phyloP scores from a whole-genome alignment of 2,113 vertebrate genomes.

The Potamarius usumacintae region DNA sequence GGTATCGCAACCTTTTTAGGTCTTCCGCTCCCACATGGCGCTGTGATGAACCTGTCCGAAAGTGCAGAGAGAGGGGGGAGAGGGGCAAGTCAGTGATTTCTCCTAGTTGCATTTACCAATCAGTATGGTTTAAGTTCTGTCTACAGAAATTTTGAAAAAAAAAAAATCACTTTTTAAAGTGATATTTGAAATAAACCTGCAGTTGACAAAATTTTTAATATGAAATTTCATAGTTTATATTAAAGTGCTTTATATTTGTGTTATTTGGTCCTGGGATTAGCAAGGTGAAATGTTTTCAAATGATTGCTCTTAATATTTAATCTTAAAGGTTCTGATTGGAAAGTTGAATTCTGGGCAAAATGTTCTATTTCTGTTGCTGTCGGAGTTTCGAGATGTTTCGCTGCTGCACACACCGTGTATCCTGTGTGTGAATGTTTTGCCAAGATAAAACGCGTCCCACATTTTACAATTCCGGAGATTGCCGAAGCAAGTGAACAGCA shows the following conservation, averaged over 20 bases:
- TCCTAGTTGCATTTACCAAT: neutral
- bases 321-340: no score
- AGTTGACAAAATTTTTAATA: neutral
- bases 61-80: neutral
- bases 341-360: no score
- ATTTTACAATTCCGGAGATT: no score
- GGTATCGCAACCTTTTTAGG: constrained; percentile 78
- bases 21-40: constrained; percentile 70
- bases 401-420: no score
- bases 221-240: neutral
- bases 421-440: no score
- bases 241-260: neutral
- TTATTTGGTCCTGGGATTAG: neutral
- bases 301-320: neutral
- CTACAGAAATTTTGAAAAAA: neutral
- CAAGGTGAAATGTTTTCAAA: neutral
- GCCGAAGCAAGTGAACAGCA: no score
- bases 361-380: no score
- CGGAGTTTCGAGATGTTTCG: no score
- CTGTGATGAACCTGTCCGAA: constrained; percentile 66
- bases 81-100: neutral
- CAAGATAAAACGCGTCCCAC: no score
- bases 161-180: neutral
- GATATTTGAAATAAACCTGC: neutral
- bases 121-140: neutral